Conservation (phyloP, 1,140 invertebrate species). For the Adelges cooleyi region DNA sequence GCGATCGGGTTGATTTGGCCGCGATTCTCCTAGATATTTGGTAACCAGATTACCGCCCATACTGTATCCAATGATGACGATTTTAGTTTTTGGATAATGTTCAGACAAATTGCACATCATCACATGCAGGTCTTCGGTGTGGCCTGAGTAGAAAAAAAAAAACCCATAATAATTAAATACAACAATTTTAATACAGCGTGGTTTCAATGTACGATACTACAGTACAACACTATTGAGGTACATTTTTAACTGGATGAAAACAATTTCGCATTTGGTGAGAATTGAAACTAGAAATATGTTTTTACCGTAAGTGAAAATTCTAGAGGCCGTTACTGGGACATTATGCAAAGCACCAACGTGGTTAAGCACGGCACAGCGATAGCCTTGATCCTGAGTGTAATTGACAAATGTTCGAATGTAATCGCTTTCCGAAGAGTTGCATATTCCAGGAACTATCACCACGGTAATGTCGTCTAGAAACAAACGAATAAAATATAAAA, state of each 20-base stretch:
- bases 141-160: slow-evolving; percentile 45
- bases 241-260: too few relatives aligned
- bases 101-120: slow-evolving; percentile 64
- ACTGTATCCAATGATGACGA: slow-evolving; percentile 79
- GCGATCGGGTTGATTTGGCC: slow-evolving; percentile 47
- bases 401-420: slow-evolving; percentile 87
- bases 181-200: too few relatives aligned
- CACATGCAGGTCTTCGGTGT: slow-evolving; percentile 69
- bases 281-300: too few relatives aligned
- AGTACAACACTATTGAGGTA: too few relatives aligned
- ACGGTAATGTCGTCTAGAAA: slow-evolving; percentile 72
- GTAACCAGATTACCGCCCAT: slow-evolving; percentile 79
- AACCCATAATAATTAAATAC: slow-evolving; percentile 21
- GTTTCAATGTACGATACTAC: too few relatives aligned
- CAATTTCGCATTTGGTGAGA: too few relatives aligned
- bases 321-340: slow-evolving; percentile 69
- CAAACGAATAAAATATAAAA: slow-evolving; percentile 30
- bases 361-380: slow-evolving; percentile 84
- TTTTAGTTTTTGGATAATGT: slow-evolving; percentile 58
- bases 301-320: slow-evolving; percentile 82
- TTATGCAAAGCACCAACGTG: slow-evolving; percentile 78
- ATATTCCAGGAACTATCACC: slow-evolving; percentile 82
- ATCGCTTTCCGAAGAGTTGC: slow-evolving; percentile 82
- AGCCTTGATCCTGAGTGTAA: slow-evolving; percentile 77
- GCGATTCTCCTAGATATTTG: slow-evolving; percentile 73